Evolutionary conservation across 2,888 invertebrate species (phyloP), one percentile per base, ranked within the genome.

Genomic region (Autographa gamma): DNA sequence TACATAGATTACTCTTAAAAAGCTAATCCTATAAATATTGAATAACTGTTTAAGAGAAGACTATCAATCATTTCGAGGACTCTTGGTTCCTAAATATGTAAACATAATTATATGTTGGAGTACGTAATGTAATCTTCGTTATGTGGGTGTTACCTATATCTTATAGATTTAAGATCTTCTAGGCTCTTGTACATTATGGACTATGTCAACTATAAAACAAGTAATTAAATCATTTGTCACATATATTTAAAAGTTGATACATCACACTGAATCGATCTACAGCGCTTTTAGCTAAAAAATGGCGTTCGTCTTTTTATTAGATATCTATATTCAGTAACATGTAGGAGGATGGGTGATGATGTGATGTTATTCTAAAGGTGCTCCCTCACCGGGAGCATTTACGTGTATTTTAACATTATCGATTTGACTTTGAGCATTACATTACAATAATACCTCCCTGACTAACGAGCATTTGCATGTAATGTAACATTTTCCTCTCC

Each of bases 101-200:
- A 73, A 63, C 56, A 43, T 65, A 71, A 32, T 73, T 71, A 6
- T 48, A 43, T 62, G 65, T 38, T 2, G 11, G 38, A 38, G 38
- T 11, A 6, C 64, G 68, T 71, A 66, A 76, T 76, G 60, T 56
- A 13, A 74, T 81, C 65, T 74, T 77, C 34, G 82, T 83, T 83
- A 83, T 83, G 74, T 83, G 82, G 84, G 82, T 83, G 79, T 83
- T 79, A 83, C 84, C 84, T 83, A 83, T 83, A 83, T 9, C 79
- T 83, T 60, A 71, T 81, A 83, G 58, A 74, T 76, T 65, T 83
- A 80, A 81, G 66, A 66, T 68, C 31, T 34, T 54, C 16, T 19
- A 41, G 52, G 43, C 32, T 76, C 38, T 62, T n/a, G 63, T 61
- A 76, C 67, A 60, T 56, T 70, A 63, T 74, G 60, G 68, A 14